phyloP scores from a whole-genome alignment of 2,888 invertebrate genomes.

The Sepioteuthis lessoniana region DNA sequence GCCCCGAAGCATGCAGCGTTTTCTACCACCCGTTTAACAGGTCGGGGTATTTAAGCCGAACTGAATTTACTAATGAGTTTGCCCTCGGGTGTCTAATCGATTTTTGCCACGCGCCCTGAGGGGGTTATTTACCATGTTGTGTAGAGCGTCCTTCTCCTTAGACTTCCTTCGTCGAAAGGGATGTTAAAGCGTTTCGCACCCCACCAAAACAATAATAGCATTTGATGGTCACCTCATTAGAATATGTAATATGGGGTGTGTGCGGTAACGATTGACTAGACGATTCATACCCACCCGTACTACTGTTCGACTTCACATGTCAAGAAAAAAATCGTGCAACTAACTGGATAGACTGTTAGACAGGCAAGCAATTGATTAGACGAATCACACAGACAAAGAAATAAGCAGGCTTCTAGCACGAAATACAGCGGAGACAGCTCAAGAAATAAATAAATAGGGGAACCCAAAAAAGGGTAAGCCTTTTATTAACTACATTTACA shows the following conservation, averaged over 20 bases:
- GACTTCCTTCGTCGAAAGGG: background rate
- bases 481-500: constrained; percentile 11
- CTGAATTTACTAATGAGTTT: background rate
- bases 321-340: too few relatives aligned
- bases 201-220: too few relatives aligned
- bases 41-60: too few relatives aligned
- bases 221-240: background rate
- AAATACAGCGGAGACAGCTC: background rate
- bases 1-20: too few relatives aligned
- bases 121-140: background rate
- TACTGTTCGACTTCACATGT: background rate
- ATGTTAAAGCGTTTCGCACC: background rate
- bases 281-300: background rate
- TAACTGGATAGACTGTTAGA: background rate
- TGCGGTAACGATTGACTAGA: background rate
- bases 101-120: background rate
- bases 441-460: background rate
- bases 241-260: background rate
- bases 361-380: background rate
- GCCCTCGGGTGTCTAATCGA: background rate
- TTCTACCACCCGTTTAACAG: too few relatives aligned
- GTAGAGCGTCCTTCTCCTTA: background rate
- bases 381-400: background rate
- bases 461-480: background rate
- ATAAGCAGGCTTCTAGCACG: background rate